A percentile compares a stretch with the other conserved stretches of the same genome.
phyloP scores from a whole-genome alignment of 2,888 invertebrate genomes.

The Eudemis profundana region DNA sequence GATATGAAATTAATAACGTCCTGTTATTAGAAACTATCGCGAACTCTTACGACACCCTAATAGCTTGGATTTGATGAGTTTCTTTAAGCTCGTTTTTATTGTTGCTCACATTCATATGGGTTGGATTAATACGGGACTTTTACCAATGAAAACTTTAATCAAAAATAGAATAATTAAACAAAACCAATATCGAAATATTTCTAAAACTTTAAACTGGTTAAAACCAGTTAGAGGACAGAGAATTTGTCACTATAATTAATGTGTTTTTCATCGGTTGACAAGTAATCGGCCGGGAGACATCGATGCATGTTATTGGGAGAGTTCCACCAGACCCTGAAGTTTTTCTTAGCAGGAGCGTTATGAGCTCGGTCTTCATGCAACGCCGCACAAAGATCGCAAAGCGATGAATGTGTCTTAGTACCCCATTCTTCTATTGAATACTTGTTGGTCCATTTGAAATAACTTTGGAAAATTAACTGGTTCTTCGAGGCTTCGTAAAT shows the following conservation, averaged over 20 bases:
- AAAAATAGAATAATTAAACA: constrained; percentile 33
- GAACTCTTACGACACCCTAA: constrained; percentile 61
- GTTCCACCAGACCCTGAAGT: constrained; percentile 69
- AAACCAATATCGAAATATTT: constrained; percentile 16
- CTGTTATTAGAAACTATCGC: constrained; percentile 70
- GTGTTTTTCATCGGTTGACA: constrained; percentile 52
- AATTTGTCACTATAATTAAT: constrained; percentile 49
- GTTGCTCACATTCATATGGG: not conserved
- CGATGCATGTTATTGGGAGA: constrained; percentile 58
- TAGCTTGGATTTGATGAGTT: constrained; percentile 66
- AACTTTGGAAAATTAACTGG: constrained; percentile 55
- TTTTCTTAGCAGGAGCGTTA: constrained; percentile 49
- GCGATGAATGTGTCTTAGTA: constrained; percentile 51
- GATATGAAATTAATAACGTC: constrained; percentile 74
- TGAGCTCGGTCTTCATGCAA: constrained; percentile 51
- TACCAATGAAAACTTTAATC: constrained; percentile 36
- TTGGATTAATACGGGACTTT: not conserved
- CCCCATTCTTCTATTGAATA: constrained; percentile 55
- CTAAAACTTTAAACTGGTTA: not conserved
- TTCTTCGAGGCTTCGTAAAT: constrained; percentile 57
- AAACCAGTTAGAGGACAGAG: not conserved
- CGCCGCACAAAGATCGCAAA: constrained; percentile 63
- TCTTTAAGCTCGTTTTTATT: constrained; percentile 53
- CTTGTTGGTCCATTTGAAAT: constrained; percentile 66
- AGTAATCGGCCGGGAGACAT: constrained; percentile 57